phyloP scores from a whole-genome alignment of 23 tunicate species.

The Halocynthia roretzi region DNA sequence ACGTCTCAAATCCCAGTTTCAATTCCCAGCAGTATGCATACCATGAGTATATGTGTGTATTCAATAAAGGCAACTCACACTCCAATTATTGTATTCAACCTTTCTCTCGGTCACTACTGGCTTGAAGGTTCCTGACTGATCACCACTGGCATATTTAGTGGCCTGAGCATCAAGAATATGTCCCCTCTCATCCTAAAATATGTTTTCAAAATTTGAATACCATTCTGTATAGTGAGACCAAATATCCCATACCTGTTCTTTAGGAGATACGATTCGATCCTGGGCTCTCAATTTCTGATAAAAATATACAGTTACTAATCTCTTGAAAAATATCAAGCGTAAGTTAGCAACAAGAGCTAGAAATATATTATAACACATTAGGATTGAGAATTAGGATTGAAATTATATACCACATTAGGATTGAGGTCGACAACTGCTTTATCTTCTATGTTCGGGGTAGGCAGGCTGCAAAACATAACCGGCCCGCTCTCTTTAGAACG shows the following conservation, averaged over 20 bases:
- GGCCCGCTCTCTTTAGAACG: constrained; percentile 46
- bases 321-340: no score
- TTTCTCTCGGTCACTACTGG: not conserved
- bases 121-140: not conserved
- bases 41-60: no score
- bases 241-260: no score
- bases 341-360: no score
- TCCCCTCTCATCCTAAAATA: constrained; percentile 5
- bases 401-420: constrained; percentile 19
- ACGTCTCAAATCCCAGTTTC: no score
- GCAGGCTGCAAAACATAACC: constrained; percentile 60
- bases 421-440: constrained; percentile 2
- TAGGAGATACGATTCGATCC: no score
- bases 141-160: constrained; percentile 4
- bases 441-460: constrained; percentile 16
- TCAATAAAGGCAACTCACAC: not conserved
- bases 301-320: no score
- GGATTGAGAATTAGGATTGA: no score
- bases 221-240: no score
- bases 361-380: no score
- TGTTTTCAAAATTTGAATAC: not conserved
- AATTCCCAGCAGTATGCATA: no score
- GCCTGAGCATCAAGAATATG: constrained; percentile 4
- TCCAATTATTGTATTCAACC: not conserved
- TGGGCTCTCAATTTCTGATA: no score